Base-by-base conservation (phyloP, 2,113 vertebrate genomes). In the Myiopsitta monachus region DNA sequence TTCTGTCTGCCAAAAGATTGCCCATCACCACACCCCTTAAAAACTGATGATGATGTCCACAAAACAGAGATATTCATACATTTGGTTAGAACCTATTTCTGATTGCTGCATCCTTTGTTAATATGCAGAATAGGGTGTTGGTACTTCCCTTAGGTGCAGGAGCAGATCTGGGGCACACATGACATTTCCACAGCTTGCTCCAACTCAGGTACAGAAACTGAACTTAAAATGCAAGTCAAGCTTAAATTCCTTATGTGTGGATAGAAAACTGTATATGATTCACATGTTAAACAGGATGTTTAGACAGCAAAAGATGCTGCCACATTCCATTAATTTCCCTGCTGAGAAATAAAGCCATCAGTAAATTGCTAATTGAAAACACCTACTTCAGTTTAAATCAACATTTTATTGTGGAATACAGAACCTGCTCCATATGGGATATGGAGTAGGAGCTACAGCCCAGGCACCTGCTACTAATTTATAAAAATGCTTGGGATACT, bases 71-170 rank as follows among this genome's bases (percentile, higher is more conserved):
- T 15, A 24, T 14, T 23, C 24, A 10, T 38, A 18, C 11, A 5
- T 43, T 59, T 39, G 16, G 24, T 33, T 54, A 66, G 75, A 78
- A 43, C 41, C 19, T 38, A 44, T 31, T 61, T 79, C 46, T 27
- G 28, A 61, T 39, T 24, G 21, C 30, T 36, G 28, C 14, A 10
- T 57, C 30, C 26, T 33, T 81, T 64, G 13, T 41, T 54, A 70
- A 30, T 27, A 33, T 15, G 39, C 24, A 79, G 38, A 49, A 67
- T 21, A 26, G 0, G 0, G 55, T 28, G 46, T 2, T 0, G 18
- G 46, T 77, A 23, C 16, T 69, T 54, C 38, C 38, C n/a, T 26
- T 27, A 15, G 6, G 7, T n/a, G 30, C 38, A 78, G 46, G 7
- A 69, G 19, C 17, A 47, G 23, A 80, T 66, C 36, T 67, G 52